Base-by-base conservation (phyloP, 2,113 vertebrate species). In the Cinclus cinclus region DNA sequence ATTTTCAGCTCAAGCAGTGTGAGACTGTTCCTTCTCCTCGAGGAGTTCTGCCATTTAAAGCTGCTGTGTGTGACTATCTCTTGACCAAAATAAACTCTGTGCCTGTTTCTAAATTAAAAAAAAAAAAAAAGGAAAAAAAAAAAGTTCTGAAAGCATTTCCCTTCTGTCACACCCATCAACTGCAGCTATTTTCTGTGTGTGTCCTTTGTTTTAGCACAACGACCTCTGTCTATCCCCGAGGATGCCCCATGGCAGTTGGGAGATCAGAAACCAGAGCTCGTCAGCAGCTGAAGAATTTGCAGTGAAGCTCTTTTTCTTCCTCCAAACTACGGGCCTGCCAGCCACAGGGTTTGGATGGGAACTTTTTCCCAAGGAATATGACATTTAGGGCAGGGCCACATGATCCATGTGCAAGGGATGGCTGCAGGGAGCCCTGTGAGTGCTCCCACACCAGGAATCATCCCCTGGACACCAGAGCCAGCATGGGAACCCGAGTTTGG, bases 131-230 rank as follows among this genome's bases (percentile, higher is more conserved):
- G 25, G 44, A 35, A 47, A 69, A 58, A 75, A 67, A 24, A 49
- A 14, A 39, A 64, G 67, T 86, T 65, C 94, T 90, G 80, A 56
- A 84, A 90, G 95, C 95, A 96, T 83, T 96, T 95, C 90, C 95
- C 92, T 82, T 93, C 79, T 41, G 93, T 91, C 90, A 31, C 94
- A 96, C 80, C 92, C 94, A 83, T 46, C 56, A 65, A 94, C 58
- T 47, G 88, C 88, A 89, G 87, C 90, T 94, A 87, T 96, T 94
- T 96, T 92, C 94, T 95, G 62, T 87, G 60, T 69, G 69, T 37
- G 68, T 64, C 93, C 92, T 96, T 95, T 96, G 92, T 96, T 74
- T 41, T 25, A 95, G 86, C 92, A 95, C 94, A 95, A 95, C 12
- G 49, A 92, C 81, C 92, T 96, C 94, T 92, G 49, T 82, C 64